A percentile compares a stretch with the other conserved stretches of the same genome.
Evolutionary conservation across 2,113 vertebrate species (phyloP).

Genomic region (Taurulus bubalis): DNA sequence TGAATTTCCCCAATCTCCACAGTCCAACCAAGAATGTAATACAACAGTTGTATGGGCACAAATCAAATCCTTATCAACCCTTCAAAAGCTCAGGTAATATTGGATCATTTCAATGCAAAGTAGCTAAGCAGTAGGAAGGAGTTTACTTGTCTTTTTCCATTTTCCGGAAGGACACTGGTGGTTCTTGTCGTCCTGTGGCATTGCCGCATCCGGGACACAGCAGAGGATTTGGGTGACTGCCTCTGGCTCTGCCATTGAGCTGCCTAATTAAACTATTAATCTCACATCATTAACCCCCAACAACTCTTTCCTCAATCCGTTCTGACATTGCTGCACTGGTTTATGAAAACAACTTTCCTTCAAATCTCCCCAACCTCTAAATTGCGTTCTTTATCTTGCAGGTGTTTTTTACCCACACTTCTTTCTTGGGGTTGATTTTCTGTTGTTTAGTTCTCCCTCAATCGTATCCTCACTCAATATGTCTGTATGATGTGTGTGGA

Average conservation of each 20-base stretch:
- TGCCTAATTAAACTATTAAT: conserved; percentile 83
- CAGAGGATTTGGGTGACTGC: conserved; percentile 66
- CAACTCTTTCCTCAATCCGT: conserved; percentile 61
- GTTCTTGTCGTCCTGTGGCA: conserved; percentile 56
- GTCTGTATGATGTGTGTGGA: conserved; percentile 52
- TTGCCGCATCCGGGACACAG: conserved; percentile 56
- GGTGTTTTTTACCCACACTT: background rate
- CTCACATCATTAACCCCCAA: conserved; percentile 80
- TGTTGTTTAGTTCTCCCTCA: conserved; percentile 24
- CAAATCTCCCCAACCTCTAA: conserved; percentile 27
- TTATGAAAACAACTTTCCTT: conserved; percentile 58
- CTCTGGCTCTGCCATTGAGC: conserved; percentile 67
- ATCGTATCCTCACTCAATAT: background rate
- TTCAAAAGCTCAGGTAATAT: background rate
- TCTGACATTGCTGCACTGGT: conserved; percentile 62
- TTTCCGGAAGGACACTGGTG: conserved; percentile 62
- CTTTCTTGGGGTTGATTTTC: conserved; percentile 17
- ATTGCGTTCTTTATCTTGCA: conserved; percentile 22
- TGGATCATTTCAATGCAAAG: background rate
- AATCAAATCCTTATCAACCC: conserved; percentile 19
- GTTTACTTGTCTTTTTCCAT: conserved; percentile 6
- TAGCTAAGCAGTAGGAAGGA: background rate
- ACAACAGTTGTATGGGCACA: background rate
- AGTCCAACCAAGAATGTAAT: conserved; percentile 10
- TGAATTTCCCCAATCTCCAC: background rate